Evolutionary conservation across 2,113 vertebrate species (phyloP), one percentile per base, ranked within the genome.

Genomic region (Atherinomorus stipes): DNA sequence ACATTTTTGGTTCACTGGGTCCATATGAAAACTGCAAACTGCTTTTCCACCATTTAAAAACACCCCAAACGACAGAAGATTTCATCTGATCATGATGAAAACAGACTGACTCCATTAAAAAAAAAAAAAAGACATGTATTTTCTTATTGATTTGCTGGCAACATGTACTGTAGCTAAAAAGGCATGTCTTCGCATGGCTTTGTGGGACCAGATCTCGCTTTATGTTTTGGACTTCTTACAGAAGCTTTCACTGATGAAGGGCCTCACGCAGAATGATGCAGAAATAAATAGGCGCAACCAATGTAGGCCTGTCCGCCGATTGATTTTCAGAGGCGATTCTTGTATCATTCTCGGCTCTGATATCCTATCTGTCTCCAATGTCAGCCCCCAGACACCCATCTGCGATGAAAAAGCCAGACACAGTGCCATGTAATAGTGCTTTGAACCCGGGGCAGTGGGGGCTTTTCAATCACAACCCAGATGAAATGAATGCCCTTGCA

Each of bases 291-390:
- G 86, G 78, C 63, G 38, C 83, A 78, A 83, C 80, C 81, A 62
- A 73, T 44, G 88, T 81, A 49, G 65, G 79, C 40, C 81, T 65
- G 81, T 80, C 79, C 76, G 73, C 59, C 83, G 53, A 91, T 91
- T 90, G 92, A 92, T 91, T 91, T 91, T 88, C 84, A 83, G 86
- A 86, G 71, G 69, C 80, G 81, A 89, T 89, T 75, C 83, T 90
- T 70, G 80, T 88, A 80, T 91, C 87, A 90, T 91, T 87, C 88
- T 85, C 67, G 85, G 76, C 84, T 91, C 83, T 88, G 89, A 90
- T 87, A 88, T 86, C 88, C 83, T 88, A 90, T 91, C 89, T 87
- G 83, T 89, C 90, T 89, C 80, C 25, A 28, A 28, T 63, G 84
- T 86, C 78, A 66, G 76, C 81, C 78, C 83, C 83, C 80, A 81